Conservation (phyloP, 2,113 vertebrate species). For the Burhinus oedicnemus region DNA sequence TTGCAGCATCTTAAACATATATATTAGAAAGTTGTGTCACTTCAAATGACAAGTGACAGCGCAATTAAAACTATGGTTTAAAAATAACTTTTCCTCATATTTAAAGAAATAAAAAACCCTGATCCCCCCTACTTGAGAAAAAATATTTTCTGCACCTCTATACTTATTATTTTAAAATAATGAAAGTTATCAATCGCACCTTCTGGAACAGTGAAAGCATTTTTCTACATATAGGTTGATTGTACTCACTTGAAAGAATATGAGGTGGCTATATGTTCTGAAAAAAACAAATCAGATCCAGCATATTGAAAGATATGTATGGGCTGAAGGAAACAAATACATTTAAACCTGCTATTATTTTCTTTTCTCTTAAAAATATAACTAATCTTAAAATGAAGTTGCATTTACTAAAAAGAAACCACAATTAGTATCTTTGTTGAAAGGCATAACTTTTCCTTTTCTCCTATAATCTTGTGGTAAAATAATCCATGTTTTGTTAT, state of each 20-base stretch:
- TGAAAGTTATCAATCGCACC: not conserved
- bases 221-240: not conserved
- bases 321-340: not conserved
- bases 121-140: not conserved
- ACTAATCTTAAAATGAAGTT: not conserved
- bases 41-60: not conserved
- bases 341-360: not conserved
- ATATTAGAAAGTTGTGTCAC: not conserved
- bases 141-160: not conserved
- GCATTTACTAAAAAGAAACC: not conserved
- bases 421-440: not conserved
- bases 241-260: not conserved
- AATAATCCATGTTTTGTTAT: not conserved
- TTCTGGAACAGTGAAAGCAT: not conserved
- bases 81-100: not conserved
- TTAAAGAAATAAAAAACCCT: not conserved
- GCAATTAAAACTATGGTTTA: not conserved
- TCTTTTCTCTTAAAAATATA: not conserved
- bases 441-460: not conserved
- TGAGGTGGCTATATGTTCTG: not conserved
- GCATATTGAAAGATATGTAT: not conserved
- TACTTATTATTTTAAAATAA: not conserved
- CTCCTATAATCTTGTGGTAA: not conserved
- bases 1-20: not conserved
- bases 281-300: constrained; percentile 2